These are phyloP conservation scores for Plagiodera versicolora DNA, from an alignment of 2,888 invertebrate genomes.

Conservation along the genomic window DNA sequence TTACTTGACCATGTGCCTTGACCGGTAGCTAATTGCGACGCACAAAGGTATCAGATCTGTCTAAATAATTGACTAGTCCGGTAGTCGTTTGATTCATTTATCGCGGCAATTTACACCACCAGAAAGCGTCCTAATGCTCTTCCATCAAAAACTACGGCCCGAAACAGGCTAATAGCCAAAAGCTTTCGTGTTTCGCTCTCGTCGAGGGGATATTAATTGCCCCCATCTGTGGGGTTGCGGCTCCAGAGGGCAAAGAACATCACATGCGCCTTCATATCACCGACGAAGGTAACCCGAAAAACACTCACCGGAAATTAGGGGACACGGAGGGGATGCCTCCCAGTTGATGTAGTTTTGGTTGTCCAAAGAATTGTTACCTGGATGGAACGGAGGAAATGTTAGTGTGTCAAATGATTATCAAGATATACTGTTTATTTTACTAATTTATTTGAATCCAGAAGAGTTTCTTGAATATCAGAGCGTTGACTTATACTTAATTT, in stretches of 20 bases:
- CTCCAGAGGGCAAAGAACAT: constrained; percentile 34
- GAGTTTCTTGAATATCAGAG: no score
- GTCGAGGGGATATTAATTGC: constrained; percentile 49
- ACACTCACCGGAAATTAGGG: constrained; percentile 26
- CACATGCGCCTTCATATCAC: constrained; percentile 34
- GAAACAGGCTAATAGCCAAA: constrained; percentile 53
- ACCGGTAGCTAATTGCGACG: no score
- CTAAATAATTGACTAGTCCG: constrained; percentile 42
- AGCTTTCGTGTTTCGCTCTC: constrained; percentile 51
- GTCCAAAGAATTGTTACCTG: constrained; percentile 19
- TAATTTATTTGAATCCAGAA: no score
- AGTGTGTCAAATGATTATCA: background rate
- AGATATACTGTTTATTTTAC: background rate
- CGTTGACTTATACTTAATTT: no score
- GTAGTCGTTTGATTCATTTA: constrained; percentile 40
- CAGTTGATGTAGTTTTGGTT: constrained; percentile 17
- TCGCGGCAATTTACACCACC: constrained; percentile 48
- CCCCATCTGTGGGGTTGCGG: constrained; percentile 25
- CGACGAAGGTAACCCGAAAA: constrained; percentile 22
- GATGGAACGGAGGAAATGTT: constrained; percentile 11
- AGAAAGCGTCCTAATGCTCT: constrained; percentile 46
- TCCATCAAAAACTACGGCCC: constrained; percentile 48
- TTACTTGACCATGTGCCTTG: no score
- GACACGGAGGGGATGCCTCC: constrained; percentile 1
- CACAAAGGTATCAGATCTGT: constrained; percentile 29